Percentiles rank a stretch among this genome's conserved stretches.
These are phyloP conservation scores for Dromococcyx pavoninus DNA, from an alignment of 2,797 vertebrate genomes.

Conservation along the genomic window DNA sequence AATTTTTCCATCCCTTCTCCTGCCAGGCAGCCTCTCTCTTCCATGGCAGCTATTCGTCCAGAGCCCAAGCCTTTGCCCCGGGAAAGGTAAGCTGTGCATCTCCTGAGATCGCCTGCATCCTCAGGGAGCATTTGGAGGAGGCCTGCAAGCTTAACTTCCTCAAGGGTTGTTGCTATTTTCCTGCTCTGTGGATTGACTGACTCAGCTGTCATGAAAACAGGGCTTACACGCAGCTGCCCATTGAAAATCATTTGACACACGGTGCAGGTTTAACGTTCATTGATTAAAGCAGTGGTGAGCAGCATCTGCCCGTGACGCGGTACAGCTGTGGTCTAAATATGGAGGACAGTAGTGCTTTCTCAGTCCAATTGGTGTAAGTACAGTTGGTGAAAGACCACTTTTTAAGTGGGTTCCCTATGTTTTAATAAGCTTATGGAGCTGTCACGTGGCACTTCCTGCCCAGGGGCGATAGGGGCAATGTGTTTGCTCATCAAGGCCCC, in stretches of 20 bases:
- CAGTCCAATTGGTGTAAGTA: background rate
- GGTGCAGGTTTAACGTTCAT: background rate
- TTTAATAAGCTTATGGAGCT: background rate
- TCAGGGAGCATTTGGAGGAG: background rate
- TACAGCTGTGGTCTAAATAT: background rate
- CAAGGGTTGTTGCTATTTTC: background rate
- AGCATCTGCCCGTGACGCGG: background rate
- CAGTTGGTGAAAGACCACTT: background rate
- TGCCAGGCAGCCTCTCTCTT: slow-evolving; percentile 82
- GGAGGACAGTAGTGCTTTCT: background rate
- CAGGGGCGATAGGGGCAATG: background rate
- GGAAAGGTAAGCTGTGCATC: slow-evolving; percentile 83
- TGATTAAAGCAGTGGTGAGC: background rate
- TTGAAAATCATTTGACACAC: background rate
- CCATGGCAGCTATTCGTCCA: slow-evolving; percentile 88
- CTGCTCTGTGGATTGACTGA: background rate
- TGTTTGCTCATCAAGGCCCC: background rate
- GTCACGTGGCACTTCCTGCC: background rate
- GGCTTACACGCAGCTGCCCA: background rate
- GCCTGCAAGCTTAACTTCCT: background rate
- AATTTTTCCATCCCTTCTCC: slow-evolving; percentile 91
- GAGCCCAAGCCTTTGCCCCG: slow-evolving; percentile 92
- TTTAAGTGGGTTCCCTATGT: background rate
- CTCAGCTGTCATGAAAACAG: background rate
- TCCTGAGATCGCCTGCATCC: background rate